These are phyloP conservation scores for Myzus persicae DNA, from an alignment of 1,140 invertebrate species.

Conservation along the genomic window DNA sequence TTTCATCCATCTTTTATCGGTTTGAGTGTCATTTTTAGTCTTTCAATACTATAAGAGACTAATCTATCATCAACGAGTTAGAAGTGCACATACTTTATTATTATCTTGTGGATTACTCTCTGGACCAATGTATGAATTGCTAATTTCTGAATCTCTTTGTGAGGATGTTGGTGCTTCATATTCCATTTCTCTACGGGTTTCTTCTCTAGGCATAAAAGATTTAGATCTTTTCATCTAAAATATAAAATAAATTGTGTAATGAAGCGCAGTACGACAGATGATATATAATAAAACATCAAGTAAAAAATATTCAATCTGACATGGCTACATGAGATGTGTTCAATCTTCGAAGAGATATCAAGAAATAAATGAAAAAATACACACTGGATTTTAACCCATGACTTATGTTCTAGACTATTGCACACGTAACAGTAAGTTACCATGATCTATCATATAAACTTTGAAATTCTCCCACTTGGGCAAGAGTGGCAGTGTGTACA, in stretches of 20 bases:
- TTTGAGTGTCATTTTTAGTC: not conserved
- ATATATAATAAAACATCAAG: too few species aligned
- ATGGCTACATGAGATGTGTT: too few species aligned
- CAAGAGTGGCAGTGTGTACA: too few species aligned
- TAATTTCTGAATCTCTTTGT: constrained; percentile 81
- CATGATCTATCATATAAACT: too few species aligned
- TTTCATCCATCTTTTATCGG: not conserved
- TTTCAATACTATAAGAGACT: not conserved
- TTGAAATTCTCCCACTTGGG: too few species aligned
- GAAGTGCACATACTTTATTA: constrained; percentile 62
- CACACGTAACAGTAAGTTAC: too few species aligned
- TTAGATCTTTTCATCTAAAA: constrained; percentile 52
- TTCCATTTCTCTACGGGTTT: constrained; percentile 69
- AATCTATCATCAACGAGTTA: not conserved
- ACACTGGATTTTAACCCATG: too few species aligned
- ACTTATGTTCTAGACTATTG: too few species aligned
- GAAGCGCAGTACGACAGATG: not conserved
- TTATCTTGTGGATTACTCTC: constrained; percentile 73
- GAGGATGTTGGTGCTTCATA: constrained; percentile 83
- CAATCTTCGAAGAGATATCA: too few species aligned
- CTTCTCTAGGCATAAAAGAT: constrained; percentile 49
- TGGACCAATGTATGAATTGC: constrained; percentile 77
- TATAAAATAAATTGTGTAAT: not conserved
- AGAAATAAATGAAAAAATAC: too few species aligned
- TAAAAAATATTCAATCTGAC: too few species aligned